These are phyloP conservation scores for Pogonognathellus flavescens DNA, from an alignment of 1,140 invertebrate species.

Conservation along the genomic window DNA sequence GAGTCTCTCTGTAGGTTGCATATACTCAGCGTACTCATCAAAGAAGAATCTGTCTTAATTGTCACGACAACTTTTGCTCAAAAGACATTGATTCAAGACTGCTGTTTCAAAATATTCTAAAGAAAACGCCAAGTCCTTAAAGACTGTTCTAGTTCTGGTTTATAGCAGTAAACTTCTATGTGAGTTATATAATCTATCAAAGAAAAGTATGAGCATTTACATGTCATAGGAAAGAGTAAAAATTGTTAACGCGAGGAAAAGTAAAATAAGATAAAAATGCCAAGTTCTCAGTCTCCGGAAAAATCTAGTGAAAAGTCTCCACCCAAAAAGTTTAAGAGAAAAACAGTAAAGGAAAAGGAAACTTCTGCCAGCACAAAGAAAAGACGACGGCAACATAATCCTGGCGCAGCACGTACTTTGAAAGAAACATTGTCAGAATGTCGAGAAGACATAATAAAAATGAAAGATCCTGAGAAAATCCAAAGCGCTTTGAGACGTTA, in stretches of 20 bases:
- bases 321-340: neutral
- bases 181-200: no score
- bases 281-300: neutral
- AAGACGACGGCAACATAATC: neutral
- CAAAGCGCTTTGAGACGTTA: neutral
- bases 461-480: slow-evolving; percentile 15
- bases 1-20: no score
- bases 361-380: neutral
- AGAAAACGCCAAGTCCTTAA: no score
- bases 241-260: neutral
- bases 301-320: slow-evolving; percentile 2
- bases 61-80: neutral
- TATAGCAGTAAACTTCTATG: no score
- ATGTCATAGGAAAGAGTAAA: neutral
- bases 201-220: neutral
- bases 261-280: neutral
- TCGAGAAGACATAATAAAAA: slow-evolving; percentile 5
- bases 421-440: slow-evolving; percentile 28
- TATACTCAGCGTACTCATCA: no score
- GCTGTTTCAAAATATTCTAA: no score
- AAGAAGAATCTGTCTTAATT: neutral
- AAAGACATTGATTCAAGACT: no score
- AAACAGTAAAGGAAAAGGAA: neutral
- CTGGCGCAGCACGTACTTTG: neutral
- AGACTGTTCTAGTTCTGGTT: no score